Conservation (phyloP, 2,888 invertebrate species). For the Neoascia interrupta region DNA sequence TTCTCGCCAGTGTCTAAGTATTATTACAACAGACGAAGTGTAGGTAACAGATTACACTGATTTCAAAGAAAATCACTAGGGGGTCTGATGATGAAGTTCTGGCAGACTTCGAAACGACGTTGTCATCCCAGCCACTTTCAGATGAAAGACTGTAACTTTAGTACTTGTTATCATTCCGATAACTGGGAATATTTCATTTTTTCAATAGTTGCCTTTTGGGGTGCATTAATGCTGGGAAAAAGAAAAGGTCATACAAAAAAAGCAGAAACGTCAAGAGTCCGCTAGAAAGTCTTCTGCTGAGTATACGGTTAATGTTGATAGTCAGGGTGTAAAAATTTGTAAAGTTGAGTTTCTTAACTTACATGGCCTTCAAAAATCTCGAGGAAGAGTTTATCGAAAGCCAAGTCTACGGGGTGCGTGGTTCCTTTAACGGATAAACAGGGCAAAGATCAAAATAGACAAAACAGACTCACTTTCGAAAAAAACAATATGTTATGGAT, state of each 20-base stretch:
- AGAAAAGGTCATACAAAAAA: conserved; percentile 17
- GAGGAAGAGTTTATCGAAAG: conserved; percentile 19
- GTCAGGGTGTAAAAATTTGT: background rate
- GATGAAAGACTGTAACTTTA: no score
- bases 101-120: no score
- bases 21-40: no score
- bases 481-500: conserved; percentile 10
- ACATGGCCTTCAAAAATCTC: conserved; percentile 11
- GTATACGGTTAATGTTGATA: conserved; percentile 11
- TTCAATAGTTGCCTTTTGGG: conserved; percentile 12
- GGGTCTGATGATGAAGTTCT: no score
- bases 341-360: conserved; percentile 15
- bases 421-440: conserved; percentile 3
- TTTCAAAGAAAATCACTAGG: no score
- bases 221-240: conserved; percentile 1
- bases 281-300: conserved; percentile 18
- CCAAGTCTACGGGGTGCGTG: background rate
- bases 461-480: conserved; percentile 1
- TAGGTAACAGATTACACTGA: no score
- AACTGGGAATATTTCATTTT: no score
- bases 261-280: conserved; percentile 22
- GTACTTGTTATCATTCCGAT: no score
- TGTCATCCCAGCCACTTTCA: no score
- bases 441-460: conserved; percentile 7
- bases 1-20: no score